These are phyloP conservation scores for Carollia perspicillata DNA, from an alignment of 2,113 vertebrate genomes.

Conservation along the genomic window DNA sequence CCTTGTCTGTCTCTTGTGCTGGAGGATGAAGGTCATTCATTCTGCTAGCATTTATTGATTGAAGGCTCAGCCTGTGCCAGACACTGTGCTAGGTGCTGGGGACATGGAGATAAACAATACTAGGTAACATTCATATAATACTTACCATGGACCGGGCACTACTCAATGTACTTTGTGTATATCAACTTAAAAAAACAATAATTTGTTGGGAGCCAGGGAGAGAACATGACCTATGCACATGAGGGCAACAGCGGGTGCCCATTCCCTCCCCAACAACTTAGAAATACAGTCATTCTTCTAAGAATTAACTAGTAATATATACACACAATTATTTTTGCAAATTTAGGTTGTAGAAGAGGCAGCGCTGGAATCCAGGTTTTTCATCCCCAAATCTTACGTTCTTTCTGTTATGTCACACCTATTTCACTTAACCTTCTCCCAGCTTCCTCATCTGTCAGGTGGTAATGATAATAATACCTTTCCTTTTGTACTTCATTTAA, in stretches of 20 bases:
- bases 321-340: not conserved
- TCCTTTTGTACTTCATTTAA: not conserved
- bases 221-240: not conserved
- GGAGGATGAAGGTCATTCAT: not conserved
- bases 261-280: not conserved
- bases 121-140: not conserved
- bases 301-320: not conserved
- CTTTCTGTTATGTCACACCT: not conserved
- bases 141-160: not conserved
- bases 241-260: not conserved
- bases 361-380: not conserved
- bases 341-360: not conserved
- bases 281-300: not conserved
- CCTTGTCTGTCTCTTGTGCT: not conserved
- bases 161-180: not conserved
- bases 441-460: not conserved
- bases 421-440: not conserved
- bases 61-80: not conserved
- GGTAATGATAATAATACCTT: not conserved
- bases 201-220: not conserved
- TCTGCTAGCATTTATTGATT: not conserved
- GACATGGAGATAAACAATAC: not conserved
- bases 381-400: not conserved
- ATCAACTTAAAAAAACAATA: not conserved
- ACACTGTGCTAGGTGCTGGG: not conserved